A percentile compares a stretch with the other conserved stretches of the same genome.
phyloP scores from a whole-genome alignment of 1,140 invertebrate species.

The Ceratosolen solmsi region DNA sequence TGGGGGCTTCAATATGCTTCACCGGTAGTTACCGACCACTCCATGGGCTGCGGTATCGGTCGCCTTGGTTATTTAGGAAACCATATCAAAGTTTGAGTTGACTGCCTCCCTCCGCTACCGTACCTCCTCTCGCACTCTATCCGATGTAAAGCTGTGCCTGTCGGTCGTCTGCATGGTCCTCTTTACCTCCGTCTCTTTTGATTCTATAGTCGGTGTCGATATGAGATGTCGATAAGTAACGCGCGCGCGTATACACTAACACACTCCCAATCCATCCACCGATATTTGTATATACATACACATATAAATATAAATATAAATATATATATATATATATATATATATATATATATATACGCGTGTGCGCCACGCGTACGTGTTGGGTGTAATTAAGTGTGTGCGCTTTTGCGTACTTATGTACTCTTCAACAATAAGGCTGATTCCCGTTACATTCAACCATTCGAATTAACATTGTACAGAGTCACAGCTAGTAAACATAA shows the following conservation, averaged over 20 bases:
- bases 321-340: too few species aligned
- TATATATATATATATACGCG: too few species aligned
- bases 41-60: constrained; percentile 64
- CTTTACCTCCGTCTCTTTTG: background rate
- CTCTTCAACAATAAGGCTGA: constrained; percentile 64
- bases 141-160: background rate
- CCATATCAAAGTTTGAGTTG: constrained; percentile 72
- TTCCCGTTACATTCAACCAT: constrained; percentile 57
- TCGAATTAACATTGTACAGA: background rate
- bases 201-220: constrained; percentile 49
- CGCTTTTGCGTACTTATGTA: background rate
- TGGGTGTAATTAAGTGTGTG: too few species aligned
- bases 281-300: too few species aligned
- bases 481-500: constrained; percentile 31
- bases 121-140: constrained; percentile 57
- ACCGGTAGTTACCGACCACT: constrained; percentile 69
- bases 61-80: constrained; percentile 72
- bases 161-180: constrained; percentile 9
- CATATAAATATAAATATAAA: too few species aligned
- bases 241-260: background rate
- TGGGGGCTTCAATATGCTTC: constrained; percentile 69
- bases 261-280: too few species aligned
- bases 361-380: too few species aligned
- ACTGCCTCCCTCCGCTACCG: constrained; percentile 61
- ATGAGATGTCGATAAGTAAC: constrained; percentile 43